Evolutionary conservation across 1,140 invertebrate species (phyloP), one percentile per base, ranked within the genome.

Genomic region (Apis florea): DNA sequence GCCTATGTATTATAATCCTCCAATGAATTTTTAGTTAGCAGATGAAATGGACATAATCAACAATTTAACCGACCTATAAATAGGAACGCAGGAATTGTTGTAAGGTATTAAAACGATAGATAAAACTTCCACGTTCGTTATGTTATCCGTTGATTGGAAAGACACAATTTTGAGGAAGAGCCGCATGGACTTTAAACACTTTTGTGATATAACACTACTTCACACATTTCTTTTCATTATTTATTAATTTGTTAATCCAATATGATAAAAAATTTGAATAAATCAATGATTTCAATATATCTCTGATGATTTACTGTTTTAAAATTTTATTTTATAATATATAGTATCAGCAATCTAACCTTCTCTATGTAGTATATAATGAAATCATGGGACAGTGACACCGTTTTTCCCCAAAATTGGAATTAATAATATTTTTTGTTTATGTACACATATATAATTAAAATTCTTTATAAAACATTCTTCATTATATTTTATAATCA

Each of bases 101-200:
- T 40, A n/a, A 0, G 40, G 13, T 74, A 49, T 11, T 15, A 54
- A 54, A 13, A 1, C 10, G 15, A 2, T 64, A 47, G 12, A 26
- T 53, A 1, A 49, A 59, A 86, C 80, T 76, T 92, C 82, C 71
- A 12, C 9, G 15, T 3, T 3, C 21, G 13, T 92, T 24, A 89
- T 94, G 89, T 91, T 92, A 61, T 75, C 92, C 92, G 92, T 84
- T 86, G 91, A 92, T 93, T 90, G 93, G 93, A 94, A 93, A 94
- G 93, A 94, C 93, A 93, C 88, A 93, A 93, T 94, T 94, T 93
- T 92, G 93, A 94, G 93, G 91, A 94, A 93, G 92, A 93, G 92
- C 93, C 92, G 92, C 91, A 90, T 90, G 92, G 92, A 89, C 92
- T 92, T 91, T 92, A 92, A 93, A 91, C 92, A 89, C 88, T 88